Evolutionary conservation across 2,113 vertebrate species (phyloP), one percentile per base, ranked within the genome.

Genomic region (Ellobius talpinus): DNA sequence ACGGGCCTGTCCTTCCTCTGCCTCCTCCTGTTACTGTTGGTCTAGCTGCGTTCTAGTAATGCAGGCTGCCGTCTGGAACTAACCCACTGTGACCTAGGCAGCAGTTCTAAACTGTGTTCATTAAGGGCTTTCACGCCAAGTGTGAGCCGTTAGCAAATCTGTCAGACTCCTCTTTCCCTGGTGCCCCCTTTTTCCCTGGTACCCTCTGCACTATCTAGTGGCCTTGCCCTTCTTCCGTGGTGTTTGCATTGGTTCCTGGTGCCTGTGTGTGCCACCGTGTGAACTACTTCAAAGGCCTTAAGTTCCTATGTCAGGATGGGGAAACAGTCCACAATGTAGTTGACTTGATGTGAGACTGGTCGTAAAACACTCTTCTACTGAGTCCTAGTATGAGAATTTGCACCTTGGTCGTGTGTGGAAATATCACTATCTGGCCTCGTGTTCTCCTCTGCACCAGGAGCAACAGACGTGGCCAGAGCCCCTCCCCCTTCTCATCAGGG

Each of bases 291-390:
- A 55, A 17, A 91, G 29, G 76, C 31, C 12, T 78, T 39, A 55
- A 82, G 2, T 91, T 90, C 45, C 33, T 92, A 11, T 58, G 47
- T 93, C 78, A 45, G 36, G 63, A 47, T 12, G n/a, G 87, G 52
- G 95, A 85, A 85, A 61, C n/a, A 92, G 68, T 19, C n/a, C 61
- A 45, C 26, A 90, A 36, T 39, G n/a, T 33, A 11, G 58, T 36
- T n/a, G 81, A 23, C 73, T 73, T 11, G 39, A 70, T 92, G 91
- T 74, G 55, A 45, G 19, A 84, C 72, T 88, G 87, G 42, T 16
- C 47, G 16, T 81, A 31, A 79, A 42, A 26, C 73, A 24, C 50
- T 92, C 21, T 12, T 79, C 23, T 50, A 42, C 70, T 87, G 58
- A 81, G 45, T 73, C 36, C 3, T 0, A 55, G 16, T 36, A 36